Evolutionary conservation across 2,888 invertebrate genomes (phyloP), one percentile per base, ranked within the genome.

Genomic region (Leptopilina myrica): DNA sequence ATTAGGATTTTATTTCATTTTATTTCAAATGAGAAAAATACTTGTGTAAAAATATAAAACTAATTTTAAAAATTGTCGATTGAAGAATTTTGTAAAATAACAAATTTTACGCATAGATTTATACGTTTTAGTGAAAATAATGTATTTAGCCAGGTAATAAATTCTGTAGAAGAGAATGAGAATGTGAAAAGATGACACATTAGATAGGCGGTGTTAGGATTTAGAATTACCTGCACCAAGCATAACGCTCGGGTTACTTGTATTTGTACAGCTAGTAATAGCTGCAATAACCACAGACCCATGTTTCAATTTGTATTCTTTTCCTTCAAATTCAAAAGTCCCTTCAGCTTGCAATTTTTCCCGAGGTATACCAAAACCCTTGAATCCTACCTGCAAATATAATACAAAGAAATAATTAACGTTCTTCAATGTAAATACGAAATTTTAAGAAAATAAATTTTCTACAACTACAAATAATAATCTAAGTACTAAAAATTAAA

Each of bases 181-280:
- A 73, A 73, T 73, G 46, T 20, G 53, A 33, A 73, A 64, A 43
- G 43, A 43, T 46, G 65, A 80, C 15, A 75, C 75, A 79, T 33
- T 33, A 33, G 53, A 40, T 53, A 73, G 73, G 73, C 11, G 33
- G 14, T n/a, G n/a, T 14, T 26, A 49, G 33, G 40, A 73, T 75
- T 64, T 12, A 64, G 76, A 78, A 88, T 86, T 90, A 94, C 98
- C 98, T 85, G 99, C 99, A 59, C 98, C 99, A 20, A 99, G 93
- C 99, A 99, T 99, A 7, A 99, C 99, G 85, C 98, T 98, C 0
- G 99, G 99, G 92, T 99, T 99, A 87, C 97, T 97, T 0, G 99
- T 99, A 91, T 99, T 99, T 77, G 99, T 99, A 92, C 99, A 99
- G 40, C 98, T 98, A 0, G 99, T 99, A 86, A 99, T 99, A 77